phyloP scores from a whole-genome alignment of 2,113 vertebrate genomes.

The Larimichthys crocea region DNA sequence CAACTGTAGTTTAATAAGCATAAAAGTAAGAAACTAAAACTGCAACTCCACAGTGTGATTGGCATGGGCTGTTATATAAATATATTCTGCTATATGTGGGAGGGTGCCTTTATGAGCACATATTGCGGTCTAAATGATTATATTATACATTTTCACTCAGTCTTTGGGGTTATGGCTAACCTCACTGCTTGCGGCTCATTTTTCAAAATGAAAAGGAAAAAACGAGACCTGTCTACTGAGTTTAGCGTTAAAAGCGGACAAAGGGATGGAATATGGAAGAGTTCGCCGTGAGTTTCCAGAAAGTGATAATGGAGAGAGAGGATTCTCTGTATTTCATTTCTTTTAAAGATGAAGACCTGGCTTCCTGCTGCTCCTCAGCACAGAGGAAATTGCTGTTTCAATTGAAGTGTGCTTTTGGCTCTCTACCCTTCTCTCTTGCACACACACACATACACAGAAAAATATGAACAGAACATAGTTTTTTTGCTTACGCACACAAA shows the following conservation, averaged over 20 bases:
- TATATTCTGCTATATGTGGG: not conserved
- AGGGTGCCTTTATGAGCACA: not conserved
- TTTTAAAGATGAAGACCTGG: constrained; percentile 24
- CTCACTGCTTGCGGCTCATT: not conserved
- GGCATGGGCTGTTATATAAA: not conserved
- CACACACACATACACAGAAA: not conserved
- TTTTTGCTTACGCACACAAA: not conserved
- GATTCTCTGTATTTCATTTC: constrained; percentile 30
- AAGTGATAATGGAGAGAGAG: constrained; percentile 19
- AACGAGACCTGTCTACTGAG: not conserved
- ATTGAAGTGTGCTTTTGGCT: constrained; percentile 36
- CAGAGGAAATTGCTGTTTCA: constrained; percentile 47
- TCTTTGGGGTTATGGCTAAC: not conserved
- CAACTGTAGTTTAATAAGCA: not conserved
- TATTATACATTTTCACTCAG: not conserved
- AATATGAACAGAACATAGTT: not conserved
- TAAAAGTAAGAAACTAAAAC: not conserved
- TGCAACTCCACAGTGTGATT: not conserved
- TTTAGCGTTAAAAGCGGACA: constrained; percentile 12
- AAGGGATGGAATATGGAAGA: not conserved
- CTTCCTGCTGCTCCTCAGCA: constrained; percentile 37
- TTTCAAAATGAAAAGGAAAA: constrained; percentile 1
- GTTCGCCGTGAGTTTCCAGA: constrained; percentile 15
- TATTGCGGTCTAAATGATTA: not conserved
- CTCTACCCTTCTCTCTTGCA: not conserved